Evolutionary conservation across 2,888 invertebrate species (phyloP).

Genomic region (Melikaiella ostensackeni): DNA sequence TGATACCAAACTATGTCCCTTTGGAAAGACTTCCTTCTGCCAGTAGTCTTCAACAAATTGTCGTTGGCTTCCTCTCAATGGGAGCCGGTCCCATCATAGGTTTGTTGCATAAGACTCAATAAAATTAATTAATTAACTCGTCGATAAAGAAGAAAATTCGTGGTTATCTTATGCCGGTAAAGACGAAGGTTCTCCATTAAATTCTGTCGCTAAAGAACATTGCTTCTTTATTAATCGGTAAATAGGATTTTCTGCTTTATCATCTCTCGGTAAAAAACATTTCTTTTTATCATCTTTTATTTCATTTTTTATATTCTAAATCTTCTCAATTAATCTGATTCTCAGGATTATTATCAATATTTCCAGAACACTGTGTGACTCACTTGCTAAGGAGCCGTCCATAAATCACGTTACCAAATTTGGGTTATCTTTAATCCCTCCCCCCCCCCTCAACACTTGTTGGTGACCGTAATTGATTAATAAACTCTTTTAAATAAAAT

Average conservation of each 20-base stretch:
- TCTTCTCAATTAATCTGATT: no score
- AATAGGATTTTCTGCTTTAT: background rate
- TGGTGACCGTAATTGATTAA: no score
- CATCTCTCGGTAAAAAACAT: background rate
- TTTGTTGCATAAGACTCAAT: slow-evolving; percentile 66
- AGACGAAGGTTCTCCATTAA: background rate
- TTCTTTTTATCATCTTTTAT: background rate
- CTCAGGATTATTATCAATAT: no score
- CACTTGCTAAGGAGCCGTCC: no score
- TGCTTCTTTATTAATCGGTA: background rate
- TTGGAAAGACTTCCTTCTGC: slow-evolving; percentile 84
- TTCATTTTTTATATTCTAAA: background rate
- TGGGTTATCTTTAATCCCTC: no score
- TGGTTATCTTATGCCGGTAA: background rate
- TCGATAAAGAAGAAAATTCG: background rate
- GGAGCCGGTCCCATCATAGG: slow-evolving; percentile 83
- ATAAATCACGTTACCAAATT: no score
- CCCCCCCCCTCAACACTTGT: no score
- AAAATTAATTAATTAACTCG: background rate
- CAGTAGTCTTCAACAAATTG: slow-evolving; percentile 84
- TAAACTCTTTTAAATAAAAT: no score
- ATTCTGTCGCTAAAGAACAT: background rate
- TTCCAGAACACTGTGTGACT: no score
- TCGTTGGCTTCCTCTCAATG: slow-evolving; percentile 81
- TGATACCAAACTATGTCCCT: slow-evolving; percentile 84